Base-by-base conservation (phyloP, 2,113 vertebrate species). In the mouse (Mus musculus) region DNA sequence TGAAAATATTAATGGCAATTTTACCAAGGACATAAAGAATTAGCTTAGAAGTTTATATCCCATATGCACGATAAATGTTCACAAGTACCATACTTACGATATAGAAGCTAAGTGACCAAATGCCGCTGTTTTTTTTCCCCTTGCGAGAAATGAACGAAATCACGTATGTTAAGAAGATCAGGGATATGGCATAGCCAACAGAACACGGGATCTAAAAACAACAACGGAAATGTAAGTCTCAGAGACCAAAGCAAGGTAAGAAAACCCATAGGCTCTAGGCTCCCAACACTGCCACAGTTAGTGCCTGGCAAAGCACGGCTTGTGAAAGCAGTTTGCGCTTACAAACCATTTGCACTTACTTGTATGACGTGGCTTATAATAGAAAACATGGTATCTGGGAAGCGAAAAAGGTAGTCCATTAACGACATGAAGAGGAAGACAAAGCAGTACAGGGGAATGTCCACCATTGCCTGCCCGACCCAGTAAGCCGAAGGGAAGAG, bases 401-500 rank as follows among this genome's bases (percentile, higher is more conserved):
- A 3, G 0, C 0, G 4, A 33, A 95, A 0, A 80, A 59, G 0
- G 54, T 16, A 94, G 24, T 67, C 93, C 80, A 98, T 6, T 3
- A 76, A 82, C 54, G 97, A 98, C 99, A 99, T 99, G 5, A 96
- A 97, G 94, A 98, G 97, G 56, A 99, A 98, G 90, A 99, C 97
- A 86, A 99, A 88, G 98, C 98, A 99, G 98, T 98, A 99, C 85
- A 99, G 97, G 0, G 99, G 98, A 59, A 99, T 16, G 9, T 99
- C 99, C 97, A 99, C 99, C 12, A 99, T 98, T 0, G 99, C 99
- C 97, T 99, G 99, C 30, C 99, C 99, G 1, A 99, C 99, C 99
- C 99, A 99, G 98, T 99, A 99, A 0, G 99, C 99, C 0, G 99
- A 99, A 9, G 99, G 99, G 26, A 99, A 95, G 96, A 99, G 98